A percentile compares a stretch with the other conserved stretches of the same genome.
These are phyloP conservation scores for Cacatua alba DNA, from an alignment of 2,113 vertebrate species.

Conservation along the genomic window DNA sequence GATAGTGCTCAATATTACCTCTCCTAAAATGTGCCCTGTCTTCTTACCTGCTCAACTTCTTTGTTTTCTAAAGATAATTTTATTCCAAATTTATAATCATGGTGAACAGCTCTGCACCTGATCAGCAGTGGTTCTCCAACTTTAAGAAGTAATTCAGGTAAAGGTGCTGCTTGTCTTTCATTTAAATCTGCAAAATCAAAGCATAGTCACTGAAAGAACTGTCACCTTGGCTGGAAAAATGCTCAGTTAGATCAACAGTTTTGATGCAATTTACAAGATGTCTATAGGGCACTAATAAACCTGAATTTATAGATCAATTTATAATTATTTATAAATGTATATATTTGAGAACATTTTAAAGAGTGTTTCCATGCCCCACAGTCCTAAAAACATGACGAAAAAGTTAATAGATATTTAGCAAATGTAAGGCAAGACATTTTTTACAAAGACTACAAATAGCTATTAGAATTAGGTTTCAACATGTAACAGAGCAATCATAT, in stretches of 20 bases:
- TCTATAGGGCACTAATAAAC: neutral
- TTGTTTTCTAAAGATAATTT: conserved; percentile 58
- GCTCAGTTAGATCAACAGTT: neutral
- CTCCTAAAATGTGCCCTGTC: neutral
- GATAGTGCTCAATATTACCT: neutral
- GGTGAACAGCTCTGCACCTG: conserved; percentile 72
- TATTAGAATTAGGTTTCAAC: neutral
- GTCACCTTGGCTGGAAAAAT: neutral
- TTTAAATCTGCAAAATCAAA: conserved; percentile 76
- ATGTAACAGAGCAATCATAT: neutral
- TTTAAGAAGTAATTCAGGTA: conserved; percentile 74
- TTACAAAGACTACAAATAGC: neutral
- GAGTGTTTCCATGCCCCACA: neutral
- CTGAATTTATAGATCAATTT: neutral
- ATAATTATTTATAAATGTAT: neutral
- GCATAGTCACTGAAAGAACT: neutral
- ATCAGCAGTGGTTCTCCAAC: conserved; percentile 77
- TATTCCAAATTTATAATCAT: conserved; percentile 57
- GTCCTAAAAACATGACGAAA: neutral
- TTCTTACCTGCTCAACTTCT: conserved; percentile 69
- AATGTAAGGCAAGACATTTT: neutral
- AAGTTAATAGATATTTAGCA: neutral
- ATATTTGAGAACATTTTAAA: neutral
- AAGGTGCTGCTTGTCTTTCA: conserved; percentile 51
- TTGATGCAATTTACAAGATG: neutral